Base-by-base conservation (phyloP, 2,113 vertebrate genomes). In the Proteles cristata region DNA sequence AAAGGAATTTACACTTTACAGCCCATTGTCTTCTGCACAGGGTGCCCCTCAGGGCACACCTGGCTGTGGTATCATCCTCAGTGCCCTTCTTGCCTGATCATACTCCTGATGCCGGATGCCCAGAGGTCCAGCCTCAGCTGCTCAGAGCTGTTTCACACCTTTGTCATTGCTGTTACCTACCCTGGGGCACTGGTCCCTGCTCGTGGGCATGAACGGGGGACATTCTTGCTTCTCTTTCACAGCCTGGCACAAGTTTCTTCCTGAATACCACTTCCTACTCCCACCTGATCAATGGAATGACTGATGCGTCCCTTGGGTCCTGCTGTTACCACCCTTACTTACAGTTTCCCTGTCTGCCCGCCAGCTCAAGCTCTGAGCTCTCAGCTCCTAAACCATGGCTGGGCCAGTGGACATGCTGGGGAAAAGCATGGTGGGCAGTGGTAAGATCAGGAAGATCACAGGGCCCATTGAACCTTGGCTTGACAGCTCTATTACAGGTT, bases 41-140 rank as follows among this genome's bases (percentile, higher is more conserved):
- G 31, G 14, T 15, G 11, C 26, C 43, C 63, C 43, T 53, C 50
- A 45, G 63, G 50, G 26, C 6, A 31, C 9, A 16, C 4, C 35
- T 0, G 0, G 4, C n/a, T 4, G 0, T 66, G 39, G 12, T 7
- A 50, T 69, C 7, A 12, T 65, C 4, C 14, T 61, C 2, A 2
- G 0, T 28, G 23, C 11, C 25, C 69, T 35, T 45, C 23, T 23
- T 7, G 31, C 9, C 6, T 8, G 16, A 31, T 23, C 17, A 11
- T 8, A 61, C 19, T 19, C 48, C 3, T 10, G 39, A 45, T 7
- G 19, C 71, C 28, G 9, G 31, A 35, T 10, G 19, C 71, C n/a
- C 7, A 1, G 33, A 43, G 35, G 17, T 26, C 39, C 25, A 61
- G 16, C 65, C 23, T 85, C 26, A 33, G 7, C 4, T 17, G 8